Evolutionary conservation across 92 coral and sea anemone species (phyloP).

Genomic region (Nematostella vectensis): DNA sequence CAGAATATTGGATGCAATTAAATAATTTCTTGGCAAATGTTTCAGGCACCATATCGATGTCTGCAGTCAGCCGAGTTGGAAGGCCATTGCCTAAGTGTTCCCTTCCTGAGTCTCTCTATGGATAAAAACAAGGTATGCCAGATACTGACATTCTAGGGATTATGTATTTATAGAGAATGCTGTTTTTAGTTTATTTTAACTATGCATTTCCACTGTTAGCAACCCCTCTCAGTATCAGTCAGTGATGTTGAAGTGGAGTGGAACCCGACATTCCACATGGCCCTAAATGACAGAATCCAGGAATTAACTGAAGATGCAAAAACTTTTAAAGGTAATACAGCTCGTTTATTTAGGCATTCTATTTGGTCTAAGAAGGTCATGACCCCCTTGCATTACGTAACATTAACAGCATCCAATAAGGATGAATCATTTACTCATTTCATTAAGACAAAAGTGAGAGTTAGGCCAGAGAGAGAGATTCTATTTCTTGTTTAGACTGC

Average conservation of each 20-base stretch:
- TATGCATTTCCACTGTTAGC: too few relatives aligned
- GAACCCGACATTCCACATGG: slow-evolving; percentile 88
- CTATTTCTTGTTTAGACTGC: too few relatives aligned
- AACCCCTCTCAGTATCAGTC: slow-evolving; percentile 42
- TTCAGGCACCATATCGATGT: slow-evolving; percentile 73
- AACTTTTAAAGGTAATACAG: slow-evolving; percentile 58
- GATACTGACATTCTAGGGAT: too few relatives aligned
- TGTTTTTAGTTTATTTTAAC: too few relatives aligned
- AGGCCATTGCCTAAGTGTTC: slow-evolving; percentile 41
- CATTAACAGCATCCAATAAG: neutral
- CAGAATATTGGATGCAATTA: too few relatives aligned
- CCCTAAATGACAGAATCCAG: slow-evolving; percentile 77
- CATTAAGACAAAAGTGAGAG: too few relatives aligned
- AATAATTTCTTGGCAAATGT: neutral
- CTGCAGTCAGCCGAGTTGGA: slow-evolving; percentile 38
- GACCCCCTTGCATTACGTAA: too few relatives aligned
- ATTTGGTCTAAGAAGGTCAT: too few relatives aligned
- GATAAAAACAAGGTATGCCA: slow-evolving; percentile 28
- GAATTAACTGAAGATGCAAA: slow-evolving; percentile 70
- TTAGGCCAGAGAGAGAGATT: too few relatives aligned
- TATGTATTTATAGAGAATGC: too few relatives aligned
- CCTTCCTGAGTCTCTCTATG: slow-evolving; percentile 34
- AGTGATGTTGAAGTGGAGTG: slow-evolving; percentile 54
- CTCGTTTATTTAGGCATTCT: too few relatives aligned
- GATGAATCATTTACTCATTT: too few relatives aligned